phyloP scores from a whole-genome alignment of 2,888 invertebrate genomes.

The Sinohyriopsis cumingii region DNA sequence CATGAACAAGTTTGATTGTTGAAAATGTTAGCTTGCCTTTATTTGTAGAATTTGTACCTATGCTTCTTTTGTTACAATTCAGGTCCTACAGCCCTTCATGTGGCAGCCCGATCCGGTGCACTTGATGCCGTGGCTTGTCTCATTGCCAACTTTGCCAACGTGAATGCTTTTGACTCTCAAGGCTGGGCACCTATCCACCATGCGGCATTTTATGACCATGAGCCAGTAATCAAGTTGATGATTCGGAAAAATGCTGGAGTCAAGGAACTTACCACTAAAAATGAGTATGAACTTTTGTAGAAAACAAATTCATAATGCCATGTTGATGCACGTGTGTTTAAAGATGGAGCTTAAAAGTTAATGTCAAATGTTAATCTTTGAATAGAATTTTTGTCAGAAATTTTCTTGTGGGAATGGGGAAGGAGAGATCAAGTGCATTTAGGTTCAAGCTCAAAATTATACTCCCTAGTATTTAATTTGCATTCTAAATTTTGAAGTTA shows the following conservation, averaged over 20 bases:
- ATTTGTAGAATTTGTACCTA: background rate
- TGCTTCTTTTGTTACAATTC: conserved; percentile 2
- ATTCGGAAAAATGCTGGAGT: conserved; percentile 64
- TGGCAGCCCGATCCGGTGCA: conserved; percentile 69
- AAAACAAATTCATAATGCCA: background rate
- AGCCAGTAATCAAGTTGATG: conserved; percentile 64
- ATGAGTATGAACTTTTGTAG: conserved; percentile 57
- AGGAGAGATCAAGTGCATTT: too few species aligned
- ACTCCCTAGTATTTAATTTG: too few species aligned
- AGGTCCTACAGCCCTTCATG: conserved; percentile 71
- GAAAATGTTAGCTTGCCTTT: background rate
- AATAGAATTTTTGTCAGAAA: too few species aligned
- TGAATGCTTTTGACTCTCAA: conserved; percentile 63
- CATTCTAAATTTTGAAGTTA: too few species aligned
- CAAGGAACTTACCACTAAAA: conserved; percentile 67
- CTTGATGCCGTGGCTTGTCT: conserved; percentile 69
- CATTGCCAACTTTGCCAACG: conserved; percentile 66
- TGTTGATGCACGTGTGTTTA: too few species aligned
- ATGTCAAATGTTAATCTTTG: too few species aligned
- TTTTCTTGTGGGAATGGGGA: too few species aligned
- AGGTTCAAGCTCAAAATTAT: too few species aligned
- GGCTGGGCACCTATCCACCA: conserved; percentile 72
- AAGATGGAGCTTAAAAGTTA: too few species aligned
- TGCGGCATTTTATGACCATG: conserved; percentile 71
- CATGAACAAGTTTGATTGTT: too few species aligned